phyloP scores from a whole-genome alignment of 2,888 invertebrate species.

The Lasioglossum malachurum region DNA sequence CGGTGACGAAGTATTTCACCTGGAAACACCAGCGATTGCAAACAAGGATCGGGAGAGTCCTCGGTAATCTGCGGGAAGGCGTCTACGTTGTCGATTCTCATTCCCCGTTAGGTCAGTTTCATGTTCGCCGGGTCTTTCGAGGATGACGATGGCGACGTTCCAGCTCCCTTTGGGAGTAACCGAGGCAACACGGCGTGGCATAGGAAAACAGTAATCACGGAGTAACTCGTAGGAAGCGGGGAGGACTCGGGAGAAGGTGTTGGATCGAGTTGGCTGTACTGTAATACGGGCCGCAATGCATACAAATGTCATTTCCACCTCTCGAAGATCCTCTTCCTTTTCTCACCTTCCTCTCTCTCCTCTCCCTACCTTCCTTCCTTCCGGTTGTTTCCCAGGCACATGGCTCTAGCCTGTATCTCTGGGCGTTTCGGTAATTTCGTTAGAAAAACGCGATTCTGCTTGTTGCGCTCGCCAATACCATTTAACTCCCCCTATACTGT shows the following conservation, averaged over 20 bases:
- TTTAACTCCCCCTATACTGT: neutral
- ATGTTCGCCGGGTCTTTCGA: slow-evolving; percentile 46
- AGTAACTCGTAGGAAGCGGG: slow-evolving; percentile 69
- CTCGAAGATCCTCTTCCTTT: slow-evolving; percentile 59
- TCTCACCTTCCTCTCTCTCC: slow-evolving; percentile 39
- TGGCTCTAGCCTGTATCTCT: slow-evolving; percentile 14
- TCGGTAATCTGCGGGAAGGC: slow-evolving; percentile 11
- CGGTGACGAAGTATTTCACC: slow-evolving; percentile 10
- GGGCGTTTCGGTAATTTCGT: slow-evolving; percentile 28
- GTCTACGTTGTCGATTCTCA: slow-evolving; percentile 46
- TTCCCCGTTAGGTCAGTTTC: slow-evolving; percentile 53
- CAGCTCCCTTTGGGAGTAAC: slow-evolving; percentile 72
- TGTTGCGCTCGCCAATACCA: neutral
- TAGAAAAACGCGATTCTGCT: neutral
- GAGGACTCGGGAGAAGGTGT: slow-evolving; percentile 52
- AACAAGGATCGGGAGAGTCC: neutral
- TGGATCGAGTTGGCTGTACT: slow-evolving; percentile 78
- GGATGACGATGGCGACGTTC: slow-evolving; percentile 28
- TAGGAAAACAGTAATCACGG: slow-evolving; percentile 82
- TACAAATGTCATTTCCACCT: slow-evolving; percentile 81
- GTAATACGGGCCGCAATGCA: slow-evolving; percentile 82
- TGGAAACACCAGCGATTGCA: neutral
- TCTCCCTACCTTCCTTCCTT: slow-evolving; percentile 42
- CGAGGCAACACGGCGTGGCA: slow-evolving; percentile 68
- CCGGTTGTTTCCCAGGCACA: slow-evolving; percentile 41